Conservation (phyloP, 1,140 invertebrate genomes). For the Drosophila punjabiensis region DNA sequence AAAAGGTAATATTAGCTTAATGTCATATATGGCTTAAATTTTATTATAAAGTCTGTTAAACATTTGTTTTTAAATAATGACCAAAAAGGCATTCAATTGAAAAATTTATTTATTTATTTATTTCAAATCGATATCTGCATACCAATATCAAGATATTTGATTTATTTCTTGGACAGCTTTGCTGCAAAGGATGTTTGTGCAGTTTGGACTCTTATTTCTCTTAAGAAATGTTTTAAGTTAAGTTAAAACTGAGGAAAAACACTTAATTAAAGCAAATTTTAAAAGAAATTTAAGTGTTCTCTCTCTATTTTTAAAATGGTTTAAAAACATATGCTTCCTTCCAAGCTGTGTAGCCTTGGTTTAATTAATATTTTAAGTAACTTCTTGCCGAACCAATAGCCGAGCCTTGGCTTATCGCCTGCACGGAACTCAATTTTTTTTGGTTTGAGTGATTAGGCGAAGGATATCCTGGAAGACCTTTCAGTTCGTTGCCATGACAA, state of each 20-base stretch:
- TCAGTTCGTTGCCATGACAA: conserved; percentile 60
- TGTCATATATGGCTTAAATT: too few relatives aligned
- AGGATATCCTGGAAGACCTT: neutral
- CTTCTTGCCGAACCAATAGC: neutral
- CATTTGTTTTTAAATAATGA: too few relatives aligned
- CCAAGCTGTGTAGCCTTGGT: neutral
- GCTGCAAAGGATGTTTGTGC: too few relatives aligned
- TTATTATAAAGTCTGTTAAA: too few relatives aligned
- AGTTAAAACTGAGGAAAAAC: neutral
- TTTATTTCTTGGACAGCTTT: too few relatives aligned
- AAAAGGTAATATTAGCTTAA: too few relatives aligned
- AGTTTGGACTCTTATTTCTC: neutral
- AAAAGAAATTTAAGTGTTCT: too few relatives aligned
- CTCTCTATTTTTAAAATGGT: neutral
- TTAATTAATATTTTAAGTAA: neutral
- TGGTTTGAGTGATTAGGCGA: neutral
- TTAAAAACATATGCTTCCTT: too few relatives aligned
- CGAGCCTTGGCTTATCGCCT: neutral
- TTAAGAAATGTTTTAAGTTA: neutral
- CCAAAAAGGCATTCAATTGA: too few relatives aligned
- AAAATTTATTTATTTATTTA: too few relatives aligned
- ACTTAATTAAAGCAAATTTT: neutral
- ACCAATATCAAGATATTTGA: too few relatives aligned
- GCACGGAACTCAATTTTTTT: neutral
- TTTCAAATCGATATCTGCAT: too few relatives aligned